Evolutionary conservation across 2,113 vertebrate genomes (phyloP).

Genomic region (Ondatra zibethicus): DNA sequence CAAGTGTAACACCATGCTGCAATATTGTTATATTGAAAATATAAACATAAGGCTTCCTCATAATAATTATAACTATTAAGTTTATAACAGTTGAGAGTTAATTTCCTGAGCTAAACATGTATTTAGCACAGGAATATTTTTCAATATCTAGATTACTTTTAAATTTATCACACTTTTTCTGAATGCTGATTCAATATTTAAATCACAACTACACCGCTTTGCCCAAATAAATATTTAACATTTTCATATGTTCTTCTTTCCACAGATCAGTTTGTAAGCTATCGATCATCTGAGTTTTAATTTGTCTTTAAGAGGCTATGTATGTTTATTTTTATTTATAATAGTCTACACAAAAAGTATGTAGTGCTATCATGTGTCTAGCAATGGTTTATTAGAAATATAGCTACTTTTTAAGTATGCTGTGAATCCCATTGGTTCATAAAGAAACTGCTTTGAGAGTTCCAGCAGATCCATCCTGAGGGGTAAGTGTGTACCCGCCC

Average conservation of each 20-base stretch:
- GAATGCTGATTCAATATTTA: background rate
- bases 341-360: background rate
- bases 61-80: background rate
- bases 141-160: background rate
- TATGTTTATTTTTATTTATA: background rate
- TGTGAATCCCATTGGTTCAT: too few species aligned
- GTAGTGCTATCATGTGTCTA: too few species aligned
- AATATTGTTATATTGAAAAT: background rate
- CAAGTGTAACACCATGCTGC: background rate
- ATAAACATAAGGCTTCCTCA: background rate
- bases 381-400: background rate
- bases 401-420: background rate
- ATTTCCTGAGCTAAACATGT: background rate
- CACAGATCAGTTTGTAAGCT: background rate
- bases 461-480: too few species aligned
- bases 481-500: too few species aligned
- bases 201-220: background rate
- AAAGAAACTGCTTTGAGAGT: too few species aligned
- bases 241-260: background rate
- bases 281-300: background rate
- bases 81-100: background rate
- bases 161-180: background rate
- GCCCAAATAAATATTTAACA: background rate
- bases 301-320: background rate
- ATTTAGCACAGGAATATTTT: background rate